Percentiles rank a stretch among this genome's conserved stretches.
Evolutionary conservation across 2,113 vertebrate genomes (phyloP).

Genomic region (Setophaga petechia): DNA sequence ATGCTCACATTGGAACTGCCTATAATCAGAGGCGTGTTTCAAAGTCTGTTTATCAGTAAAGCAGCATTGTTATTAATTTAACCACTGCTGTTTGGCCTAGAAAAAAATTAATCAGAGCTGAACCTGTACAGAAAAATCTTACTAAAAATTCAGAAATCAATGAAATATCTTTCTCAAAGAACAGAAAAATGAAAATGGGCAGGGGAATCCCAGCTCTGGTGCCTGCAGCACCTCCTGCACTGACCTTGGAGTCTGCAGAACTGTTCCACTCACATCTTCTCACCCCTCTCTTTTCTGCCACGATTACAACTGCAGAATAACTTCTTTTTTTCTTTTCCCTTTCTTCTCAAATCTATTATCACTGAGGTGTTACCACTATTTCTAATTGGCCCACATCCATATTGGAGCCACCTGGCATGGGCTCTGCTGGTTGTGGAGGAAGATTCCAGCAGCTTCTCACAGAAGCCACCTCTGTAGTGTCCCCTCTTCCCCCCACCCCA

Average conservation of each 20-base stretch:
- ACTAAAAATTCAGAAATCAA: neutral
- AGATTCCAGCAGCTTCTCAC: neutral
- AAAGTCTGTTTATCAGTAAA: neutral
- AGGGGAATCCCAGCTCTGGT: neutral
- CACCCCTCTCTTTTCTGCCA: neutral
- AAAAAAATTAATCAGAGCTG: neutral
- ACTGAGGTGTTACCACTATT: neutral
- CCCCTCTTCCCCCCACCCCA: too few relatives aligned
- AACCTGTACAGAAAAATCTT: neutral
- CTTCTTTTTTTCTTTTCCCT: fast-evolving
- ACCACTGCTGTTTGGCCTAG: neutral
- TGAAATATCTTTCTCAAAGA: neutral
- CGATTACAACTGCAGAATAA: neutral
- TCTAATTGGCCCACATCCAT: neutral
- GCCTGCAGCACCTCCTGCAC: neutral
- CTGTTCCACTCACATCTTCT: neutral
- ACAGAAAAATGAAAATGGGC: neutral
- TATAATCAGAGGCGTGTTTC: neutral
- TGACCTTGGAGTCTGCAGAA: fast-evolving
- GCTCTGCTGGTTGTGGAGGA: too few relatives aligned
- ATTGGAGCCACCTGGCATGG: neutral
- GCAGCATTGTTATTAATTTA: neutral
- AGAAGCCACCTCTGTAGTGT: neutral
- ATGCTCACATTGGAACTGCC: neutral
- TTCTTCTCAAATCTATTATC: neutral